These are phyloP conservation scores for Rhinolophus sinicus DNA, from an alignment of 2,113 vertebrate genomes.

Conservation along the genomic window DNA sequence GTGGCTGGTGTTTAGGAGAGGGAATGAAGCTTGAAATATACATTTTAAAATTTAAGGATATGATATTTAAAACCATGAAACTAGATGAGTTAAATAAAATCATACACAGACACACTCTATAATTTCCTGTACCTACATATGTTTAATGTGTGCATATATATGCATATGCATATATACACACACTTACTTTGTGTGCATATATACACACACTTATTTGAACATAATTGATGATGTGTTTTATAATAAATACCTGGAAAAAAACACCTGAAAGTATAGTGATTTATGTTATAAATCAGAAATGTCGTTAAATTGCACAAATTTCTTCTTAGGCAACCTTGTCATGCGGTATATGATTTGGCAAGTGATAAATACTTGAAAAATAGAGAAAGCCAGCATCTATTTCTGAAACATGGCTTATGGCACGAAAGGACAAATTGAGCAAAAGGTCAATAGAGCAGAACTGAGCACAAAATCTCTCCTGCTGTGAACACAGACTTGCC, in stretches of 20 bases:
- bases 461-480: neutral
- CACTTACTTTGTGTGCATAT: neutral
- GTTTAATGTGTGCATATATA: neutral
- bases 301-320: neutral
- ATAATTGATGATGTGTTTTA: neutral
- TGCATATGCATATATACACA: neutral
- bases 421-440: conserved; percentile 27
- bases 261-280: neutral
- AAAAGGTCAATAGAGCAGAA: conserved; percentile 39
- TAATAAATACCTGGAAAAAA: neutral
- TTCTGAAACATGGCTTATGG: conserved; percentile 13
- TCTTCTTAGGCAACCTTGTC: neutral
- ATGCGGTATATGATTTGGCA: neutral
- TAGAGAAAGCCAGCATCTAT: neutral
- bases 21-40: neutral
- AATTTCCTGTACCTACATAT: neutral
- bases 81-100: neutral
- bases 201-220: neutral
- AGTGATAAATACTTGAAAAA: neutral
- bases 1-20: neutral
- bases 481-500: conserved; percentile 25
- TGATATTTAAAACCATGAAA: neutral
- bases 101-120: neutral
- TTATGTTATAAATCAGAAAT: neutral
- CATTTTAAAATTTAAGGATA: neutral